Base-by-base conservation (phyloP, 2,888 invertebrate genomes). In the Chironomus riparius region DNA sequence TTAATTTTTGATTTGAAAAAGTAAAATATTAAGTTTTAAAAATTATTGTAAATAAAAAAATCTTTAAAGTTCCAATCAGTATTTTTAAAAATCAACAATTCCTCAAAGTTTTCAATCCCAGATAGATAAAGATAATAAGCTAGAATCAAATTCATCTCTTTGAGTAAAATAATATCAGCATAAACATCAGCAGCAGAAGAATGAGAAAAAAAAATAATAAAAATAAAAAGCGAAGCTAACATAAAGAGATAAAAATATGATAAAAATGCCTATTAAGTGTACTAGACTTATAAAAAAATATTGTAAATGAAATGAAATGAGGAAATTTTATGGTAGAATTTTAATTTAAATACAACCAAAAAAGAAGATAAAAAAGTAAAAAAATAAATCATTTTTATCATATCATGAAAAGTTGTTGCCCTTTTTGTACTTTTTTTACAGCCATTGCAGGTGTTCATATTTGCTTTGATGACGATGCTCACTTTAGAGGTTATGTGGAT, bases 331-430 rank as follows among this genome's bases (percentile, higher is more conserved):
- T 56, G n/a, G 56, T 56, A 56, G 56, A 56, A 56, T 18, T 56
- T 56, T 56, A 56, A 56, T 7, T 56, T 13, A 56, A 56, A 56
- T 15, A 38, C 38, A 38, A 56, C 56, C 56, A 56, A 15, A 56
- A 38, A 38, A 38, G 38, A 10, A 2, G 10, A n/a, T 4, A 48
- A 70, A 21, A 38, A 47, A 47, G 47, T 47, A 69, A 47, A n/a
- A 47, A 48, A 70, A 70, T 47, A 47, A 70, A 70, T 70, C 70
- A 70, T 70, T 70, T 70, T 70, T 70, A 70, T 70, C 70, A 70
- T 70, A 70, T 70, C 70, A 70, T 56, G 38, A 38, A 10, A 38
- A 38, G 38, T 38, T 38, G 38, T 38, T 38, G 38, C 38, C 38
- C 38, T 38, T 38, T 38, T 38, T 38, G 10, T 28, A 5, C 28